Percentiles rank a stretch among this genome's conserved stretches.
These are phyloP conservation scores for Nibea coibor DNA, from an alignment of 2,113 vertebrate genomes.

Conservation along the genomic window DNA sequence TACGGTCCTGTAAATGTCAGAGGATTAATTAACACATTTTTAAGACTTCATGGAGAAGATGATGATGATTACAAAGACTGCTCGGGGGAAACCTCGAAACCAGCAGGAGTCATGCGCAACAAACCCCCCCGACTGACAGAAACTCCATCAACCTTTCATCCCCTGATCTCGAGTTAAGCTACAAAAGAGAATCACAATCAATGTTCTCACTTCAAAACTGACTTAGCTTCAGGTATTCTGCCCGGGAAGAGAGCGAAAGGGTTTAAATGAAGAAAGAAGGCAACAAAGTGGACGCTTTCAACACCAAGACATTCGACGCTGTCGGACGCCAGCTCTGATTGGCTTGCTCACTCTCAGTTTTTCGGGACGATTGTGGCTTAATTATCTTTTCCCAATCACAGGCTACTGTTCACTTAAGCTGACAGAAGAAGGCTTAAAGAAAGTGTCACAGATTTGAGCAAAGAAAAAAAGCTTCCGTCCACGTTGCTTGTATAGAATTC, in stretches of 20 bases:
- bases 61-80: constrained; percentile 17
- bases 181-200: neutral
- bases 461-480: neutral
- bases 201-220: neutral
- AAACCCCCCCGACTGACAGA: neutral
- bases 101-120: neutral
- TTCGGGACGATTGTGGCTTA: neutral
- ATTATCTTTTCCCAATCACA: neutral
- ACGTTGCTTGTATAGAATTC: neutral
- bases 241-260: neutral
- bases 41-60: constrained; percentile 5
- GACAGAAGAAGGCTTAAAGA: neutral
- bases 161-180: neutral
- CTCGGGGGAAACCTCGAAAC: neutral
- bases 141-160: neutral
- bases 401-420: neutral
- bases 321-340: neutral
- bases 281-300: neutral
- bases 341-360: neutral
- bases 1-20: constrained; percentile 50
- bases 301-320: neutral
- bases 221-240: neutral
- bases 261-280: neutral
- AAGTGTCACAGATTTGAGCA: neutral
- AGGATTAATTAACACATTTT: constrained; percentile 45